Evolutionary conservation across 2,113 vertebrate species (phyloP), one percentile per base, ranked within the genome.

Genomic region (Suncus etruscus): DNA sequence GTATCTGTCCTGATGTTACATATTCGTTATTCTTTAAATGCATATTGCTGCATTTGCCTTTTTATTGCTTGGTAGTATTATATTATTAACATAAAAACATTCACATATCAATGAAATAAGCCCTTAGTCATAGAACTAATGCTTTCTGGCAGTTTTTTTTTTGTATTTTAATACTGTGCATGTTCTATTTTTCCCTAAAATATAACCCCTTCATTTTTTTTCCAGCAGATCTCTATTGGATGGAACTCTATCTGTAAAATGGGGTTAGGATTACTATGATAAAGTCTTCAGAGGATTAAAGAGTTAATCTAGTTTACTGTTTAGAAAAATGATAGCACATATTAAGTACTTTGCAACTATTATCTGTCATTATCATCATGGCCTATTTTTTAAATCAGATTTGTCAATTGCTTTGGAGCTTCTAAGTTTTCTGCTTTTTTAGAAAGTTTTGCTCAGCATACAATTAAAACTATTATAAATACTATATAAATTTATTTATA

Each of bases 111-210:
- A 68, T 32, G 24, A 91, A 84, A 79, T 84, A 79, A 88, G 32
- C 4, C 39, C 47, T 68, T 84, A 18, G 8, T 7, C 39, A 50
- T 79, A 24, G 72, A 61, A 74, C 39, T 85, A 84, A 51, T 31
- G 12, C 16, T 63, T 83, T 83, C 74, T 80, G 24, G 11, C 61
- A 16, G 5, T 78, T 39, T 74, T 91, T 79, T 79, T 54, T 79
- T 88, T 91, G 32, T 69, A 84, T 84, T 83, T 74, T 50, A 18
- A 78, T 84, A 91, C 15, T 48, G 8, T 79, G 12, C 15, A 61
- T 74, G 12, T 58, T 75, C 39, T 87, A 66, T 6, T 50, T 68
- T 94, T 88, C 58, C 18, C 27, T 82, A 82, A 90, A 74, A 78
- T 39, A 45, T 48, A 77, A 47, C 20, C 58, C 58, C 16, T 73